Percentiles rank a stretch among this genome's conserved stretches.
Evolutionary conservation across 2,797 vertebrate genomes (phyloP).

Genomic region (Setipinna tenuifilis): DNA sequence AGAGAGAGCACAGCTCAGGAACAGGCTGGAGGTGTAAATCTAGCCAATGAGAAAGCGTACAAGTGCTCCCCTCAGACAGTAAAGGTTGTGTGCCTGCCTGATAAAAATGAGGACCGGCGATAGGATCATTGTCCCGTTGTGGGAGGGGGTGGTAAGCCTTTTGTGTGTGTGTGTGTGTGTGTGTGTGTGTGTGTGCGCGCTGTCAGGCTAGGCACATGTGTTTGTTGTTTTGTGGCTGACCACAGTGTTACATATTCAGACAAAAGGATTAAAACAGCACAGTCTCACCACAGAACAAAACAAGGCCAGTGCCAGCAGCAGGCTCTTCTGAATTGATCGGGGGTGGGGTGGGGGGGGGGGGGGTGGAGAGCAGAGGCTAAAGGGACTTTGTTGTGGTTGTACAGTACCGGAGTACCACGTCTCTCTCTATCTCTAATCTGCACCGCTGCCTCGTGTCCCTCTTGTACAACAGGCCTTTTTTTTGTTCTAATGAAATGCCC

Average conservation of each 20-base stretch:
- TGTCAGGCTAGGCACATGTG: background rate
- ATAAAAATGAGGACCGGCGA: background rate
- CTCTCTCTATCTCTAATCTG: background rate
- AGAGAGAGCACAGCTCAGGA: background rate
- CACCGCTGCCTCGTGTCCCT: background rate
- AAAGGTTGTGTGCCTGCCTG: background rate
- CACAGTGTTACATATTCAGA: slow-evolving; percentile 25
- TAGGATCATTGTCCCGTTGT: background rate
- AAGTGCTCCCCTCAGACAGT: background rate
- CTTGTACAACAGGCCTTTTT: background rate
- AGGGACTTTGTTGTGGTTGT: background rate
- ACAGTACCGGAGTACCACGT: background rate
- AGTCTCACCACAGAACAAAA: slow-evolving; percentile 9
- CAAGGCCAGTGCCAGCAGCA: background rate
- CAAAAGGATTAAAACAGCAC: slow-evolving; percentile 11
- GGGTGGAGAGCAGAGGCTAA: background rate
- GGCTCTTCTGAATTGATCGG: background rate
- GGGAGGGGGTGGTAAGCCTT: background rate
- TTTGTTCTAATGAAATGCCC: slow-evolving; percentile 4
- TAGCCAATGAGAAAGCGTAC: background rate
- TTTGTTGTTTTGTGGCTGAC: slow-evolving; percentile 18
- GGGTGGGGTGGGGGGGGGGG: too few relatives aligned
- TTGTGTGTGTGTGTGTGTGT: background rate
- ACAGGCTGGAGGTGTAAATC: background rate
- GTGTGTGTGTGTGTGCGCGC: background rate